A percentile compares a stretch with the other conserved stretches of the same genome.
These are phyloP conservation scores for Eidolon dupreanum DNA, from an alignment of 2,797 vertebrate species.

Conservation along the genomic window DNA sequence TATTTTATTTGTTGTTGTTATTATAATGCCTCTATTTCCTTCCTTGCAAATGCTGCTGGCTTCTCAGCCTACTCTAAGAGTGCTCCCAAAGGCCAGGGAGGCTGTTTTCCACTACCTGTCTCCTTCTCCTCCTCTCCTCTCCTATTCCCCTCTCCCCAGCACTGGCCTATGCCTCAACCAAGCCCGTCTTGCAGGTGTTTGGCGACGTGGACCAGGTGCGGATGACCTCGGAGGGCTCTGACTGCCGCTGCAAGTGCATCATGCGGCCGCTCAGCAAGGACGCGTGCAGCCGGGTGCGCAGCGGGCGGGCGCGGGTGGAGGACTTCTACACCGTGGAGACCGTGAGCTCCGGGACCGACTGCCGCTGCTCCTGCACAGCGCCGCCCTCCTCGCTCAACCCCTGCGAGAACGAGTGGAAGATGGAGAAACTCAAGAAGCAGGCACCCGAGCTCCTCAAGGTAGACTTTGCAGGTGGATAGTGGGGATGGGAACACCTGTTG, in stretches of 20 bases:
- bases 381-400: conserved; percentile 97
- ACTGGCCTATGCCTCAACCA: not conserved
- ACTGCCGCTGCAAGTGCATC: conserved; percentile 99
- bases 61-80: not conserved
- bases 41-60: not conserved
- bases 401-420: conserved; percentile 98
- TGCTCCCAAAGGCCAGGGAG: not conserved
- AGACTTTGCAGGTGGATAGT: not conserved
- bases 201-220: conserved; percentile 93
- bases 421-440: conserved; percentile 98
- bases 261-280: conserved; percentile 95
- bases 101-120: not conserved
- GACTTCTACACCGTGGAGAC: conserved; percentile 99
- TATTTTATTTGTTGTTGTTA: not conserved
- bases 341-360: conserved; percentile 95
- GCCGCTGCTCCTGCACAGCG: conserved; percentile 96
- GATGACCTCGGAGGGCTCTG: conserved; percentile 97
- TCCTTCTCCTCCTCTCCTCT: not conserved
- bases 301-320: conserved; percentile 90
- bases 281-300: conserved; percentile 92
- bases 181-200: conserved; percentile 87
- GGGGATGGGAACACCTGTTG: fast-evolving
- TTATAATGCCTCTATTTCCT: not conserved
- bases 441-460: conserved; percentile 97
- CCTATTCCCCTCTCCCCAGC: too few relatives aligned